Conservation (phyloP, 2,113 vertebrate species). For the Dipodomys spectabilis region DNA sequence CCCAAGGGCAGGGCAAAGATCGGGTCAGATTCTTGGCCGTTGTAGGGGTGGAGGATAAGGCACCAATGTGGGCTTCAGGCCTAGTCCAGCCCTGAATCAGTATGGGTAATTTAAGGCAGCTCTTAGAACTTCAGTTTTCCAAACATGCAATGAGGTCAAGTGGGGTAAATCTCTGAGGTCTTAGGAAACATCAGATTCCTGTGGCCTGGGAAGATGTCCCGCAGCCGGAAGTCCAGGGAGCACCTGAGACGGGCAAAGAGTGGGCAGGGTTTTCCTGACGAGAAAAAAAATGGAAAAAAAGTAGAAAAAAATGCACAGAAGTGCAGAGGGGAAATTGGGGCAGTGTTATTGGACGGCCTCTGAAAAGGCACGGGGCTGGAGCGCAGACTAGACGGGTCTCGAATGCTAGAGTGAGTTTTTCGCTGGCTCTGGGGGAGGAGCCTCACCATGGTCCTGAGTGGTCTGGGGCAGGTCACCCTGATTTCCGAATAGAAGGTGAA, state of each 20-base stretch:
- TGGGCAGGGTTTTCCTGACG: background rate
- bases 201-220: background rate
- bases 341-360: background rate
- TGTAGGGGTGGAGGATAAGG: too few species aligned
- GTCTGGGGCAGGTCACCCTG: background rate
- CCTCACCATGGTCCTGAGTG: background rate
- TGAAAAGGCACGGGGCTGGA: background rate
- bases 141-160: background rate
- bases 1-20: background rate
- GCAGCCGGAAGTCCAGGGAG: background rate
- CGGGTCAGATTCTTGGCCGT: background rate
- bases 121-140: background rate
- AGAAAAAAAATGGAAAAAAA: too few species aligned
- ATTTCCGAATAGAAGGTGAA: background rate
- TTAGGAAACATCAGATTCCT: background rate
- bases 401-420: background rate
- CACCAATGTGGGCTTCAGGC: too few species aligned
- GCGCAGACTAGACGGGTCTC: slow-evolving; percentile 6
- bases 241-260: background rate
- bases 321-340: background rate
- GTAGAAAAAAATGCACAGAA: background rate
- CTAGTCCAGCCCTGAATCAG: background rate
- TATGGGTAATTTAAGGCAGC: background rate
- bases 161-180: background rate
- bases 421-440: background rate